Evolutionary conservation across 2,888 invertebrate species (phyloP), one percentile per base, ranked within the genome.

Genomic region (Machimus rusticus): DNA sequence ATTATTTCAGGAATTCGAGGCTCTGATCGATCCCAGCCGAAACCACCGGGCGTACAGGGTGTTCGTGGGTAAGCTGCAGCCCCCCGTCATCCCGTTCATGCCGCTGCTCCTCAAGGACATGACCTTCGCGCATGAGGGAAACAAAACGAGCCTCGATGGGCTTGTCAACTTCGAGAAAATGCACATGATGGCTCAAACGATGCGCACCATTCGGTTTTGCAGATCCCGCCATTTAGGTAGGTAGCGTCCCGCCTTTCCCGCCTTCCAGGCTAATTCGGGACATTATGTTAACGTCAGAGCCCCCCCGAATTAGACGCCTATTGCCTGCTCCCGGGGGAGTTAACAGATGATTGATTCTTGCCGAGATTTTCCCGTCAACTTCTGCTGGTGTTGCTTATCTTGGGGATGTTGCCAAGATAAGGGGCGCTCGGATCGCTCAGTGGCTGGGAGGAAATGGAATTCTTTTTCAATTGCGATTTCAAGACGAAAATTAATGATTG

Each of bases 121-220:
- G 94, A 97, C 97, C 76, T 97, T 97, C 91, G 96, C 96, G 23
- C 96, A 97, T 91, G 97, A 97, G 92, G 97, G 97, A 86, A 97
- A 97, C 92, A 96, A 97, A 92, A 97, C 97, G 0, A 95, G 95
- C 90, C 94, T 96, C 89, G 95, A 96, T 90, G 96, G 96, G 3
- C 93, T 97, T 88, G 96, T 97, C 77, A 97, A 97, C 92, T 97
- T 97, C 92, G 97, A 97, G 92, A 97, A 97, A 93, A 97, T 97
- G 97, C 97, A 97, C 91, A 96, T 97, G 96, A 94, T 97, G 91
- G 96, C 97, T 28, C 96, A 96, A 92, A 96, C 96, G 2, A 94
- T 97, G 94, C 93, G 96, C 89, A 96, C 95, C 86, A 95, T 97
- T 89, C 93, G 96, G 89, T 95, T 95, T 91, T 97, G 96, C 92